A percentile compares a stretch with the other conserved stretches of the same genome.
These are phyloP conservation scores for Alligator mississippiensis DNA, from an alignment of 2,113 vertebrate species.

Conservation along the genomic window DNA sequence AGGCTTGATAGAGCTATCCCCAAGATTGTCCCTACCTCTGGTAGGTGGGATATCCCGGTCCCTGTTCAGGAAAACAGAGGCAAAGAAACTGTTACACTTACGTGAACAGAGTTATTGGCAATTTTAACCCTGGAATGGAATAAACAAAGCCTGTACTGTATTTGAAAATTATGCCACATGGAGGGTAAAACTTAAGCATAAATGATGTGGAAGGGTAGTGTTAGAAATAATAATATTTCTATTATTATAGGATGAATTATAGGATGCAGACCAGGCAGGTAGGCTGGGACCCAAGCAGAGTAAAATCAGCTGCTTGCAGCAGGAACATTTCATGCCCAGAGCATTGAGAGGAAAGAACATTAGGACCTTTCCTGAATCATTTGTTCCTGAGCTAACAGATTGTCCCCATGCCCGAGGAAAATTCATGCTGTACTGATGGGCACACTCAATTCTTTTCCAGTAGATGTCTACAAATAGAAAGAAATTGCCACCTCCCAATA, in stretches of 20 bases:
- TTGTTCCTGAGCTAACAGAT: background rate
- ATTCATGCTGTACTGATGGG: background rate
- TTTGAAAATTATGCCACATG: too few relatives aligned
- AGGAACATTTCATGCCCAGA: background rate
- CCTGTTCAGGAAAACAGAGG: too few relatives aligned
- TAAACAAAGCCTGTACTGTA: too few relatives aligned
- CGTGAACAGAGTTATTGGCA: too few relatives aligned
- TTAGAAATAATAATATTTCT: too few relatives aligned
- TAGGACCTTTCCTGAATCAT: background rate
- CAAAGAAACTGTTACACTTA: background rate
- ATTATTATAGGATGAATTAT: too few relatives aligned
- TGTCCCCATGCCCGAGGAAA: background rate
- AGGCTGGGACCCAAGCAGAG: background rate
- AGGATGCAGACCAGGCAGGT: background rate
- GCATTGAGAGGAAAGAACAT: background rate
- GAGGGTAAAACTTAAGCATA: too few relatives aligned
- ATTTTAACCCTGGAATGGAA: too few relatives aligned
- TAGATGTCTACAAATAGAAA: background rate
- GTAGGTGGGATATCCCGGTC: too few relatives aligned
- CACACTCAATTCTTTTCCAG: background rate
- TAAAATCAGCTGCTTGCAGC: background rate
- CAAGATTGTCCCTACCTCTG: background rate
- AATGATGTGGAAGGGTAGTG: too few relatives aligned
- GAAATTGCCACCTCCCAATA: background rate
- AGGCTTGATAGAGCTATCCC: too few relatives aligned